Base-by-base conservation (phyloP, 2,113 vertebrate genomes). In the Brachypteracias leptosomus region DNA sequence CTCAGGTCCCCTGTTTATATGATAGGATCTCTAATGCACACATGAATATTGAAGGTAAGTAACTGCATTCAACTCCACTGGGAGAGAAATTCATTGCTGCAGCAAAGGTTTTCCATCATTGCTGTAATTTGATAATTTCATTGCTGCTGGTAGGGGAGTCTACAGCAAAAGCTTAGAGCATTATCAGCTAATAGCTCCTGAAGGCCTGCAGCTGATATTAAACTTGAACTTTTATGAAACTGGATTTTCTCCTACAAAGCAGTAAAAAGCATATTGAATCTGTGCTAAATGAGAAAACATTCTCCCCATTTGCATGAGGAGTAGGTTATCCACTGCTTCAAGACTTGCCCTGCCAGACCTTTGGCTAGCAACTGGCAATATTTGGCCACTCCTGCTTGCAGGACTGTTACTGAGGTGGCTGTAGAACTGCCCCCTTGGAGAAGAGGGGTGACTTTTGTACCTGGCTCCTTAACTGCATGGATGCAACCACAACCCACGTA, bases 121-220 rank as follows among this genome's bases (percentile, higher is more conserved):
- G 85, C 82, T 88, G 72, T 88, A 93, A 96, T 95, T 95, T 83
- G 87, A 93, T 95, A 89, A 96, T 93, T 97, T 95, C 78, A 55
- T 62, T 51, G 82, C 85, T 93, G 74, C 81, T 77, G 67, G 89
- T 67, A 92, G 79, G 59, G 78, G 59, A 93, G 7, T 66, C 78
- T 70, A 6, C 80, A 84, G 91, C 47, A 59, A 93, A 92, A 96
- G 88, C 93, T 94, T 61, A 42, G 78, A 85, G 89, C 93, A 95
- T 96, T 95, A 93, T 47, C 75, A 76, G 46, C 85, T 96, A 96
- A 96, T 93, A 90, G 89, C 82, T 96, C 85, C 88, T 91, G 91
- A 59, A 96, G 85, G 75, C 63, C 88, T 88, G 91, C 82, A 85
- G 94, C 85, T 83, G 78, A 74, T 96, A 93, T 74, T 95, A 88